Conservation (phyloP, 1,140 invertebrate species). For the Drosophila busckii region DNA sequence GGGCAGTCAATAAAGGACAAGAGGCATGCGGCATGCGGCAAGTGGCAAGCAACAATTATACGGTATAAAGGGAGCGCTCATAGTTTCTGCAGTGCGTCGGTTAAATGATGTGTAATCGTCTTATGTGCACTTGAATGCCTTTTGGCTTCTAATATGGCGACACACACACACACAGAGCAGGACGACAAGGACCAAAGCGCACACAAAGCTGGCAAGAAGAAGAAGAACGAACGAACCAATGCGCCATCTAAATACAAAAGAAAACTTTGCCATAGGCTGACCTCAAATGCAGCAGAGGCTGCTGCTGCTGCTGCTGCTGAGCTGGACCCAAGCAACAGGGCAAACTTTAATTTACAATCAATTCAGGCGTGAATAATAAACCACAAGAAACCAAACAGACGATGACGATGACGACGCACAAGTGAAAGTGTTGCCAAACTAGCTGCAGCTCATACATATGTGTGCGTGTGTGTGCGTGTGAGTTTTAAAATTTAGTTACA, state of each 20-base stretch:
- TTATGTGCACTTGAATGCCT: slow-evolving; percentile 79
- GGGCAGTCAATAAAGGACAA: slow-evolving; percentile 61
- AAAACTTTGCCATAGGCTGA: slow-evolving; percentile 76
- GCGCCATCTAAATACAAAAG: slow-evolving; percentile 64
- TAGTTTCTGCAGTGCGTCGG: slow-evolving; percentile 73
- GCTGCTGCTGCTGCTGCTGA: slow-evolving; percentile 1
- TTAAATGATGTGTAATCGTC: slow-evolving; percentile 79
- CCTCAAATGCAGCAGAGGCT: slow-evolving; percentile 57
- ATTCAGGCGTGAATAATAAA: slow-evolving; percentile 79
- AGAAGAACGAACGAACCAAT: slow-evolving; percentile 30
- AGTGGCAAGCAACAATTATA: slow-evolving; percentile 68
- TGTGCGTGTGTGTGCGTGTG: slow-evolving; percentile 13
- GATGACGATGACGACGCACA: slow-evolving; percentile 33
- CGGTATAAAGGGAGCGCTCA: slow-evolving; percentile 7
- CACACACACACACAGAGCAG: slow-evolving; percentile 5
- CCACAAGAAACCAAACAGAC: slow-evolving; percentile 77
- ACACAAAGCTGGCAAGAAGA: slow-evolving; percentile 38
- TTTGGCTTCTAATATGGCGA: slow-evolving; percentile 75
- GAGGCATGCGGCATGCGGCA: slow-evolving; percentile 4
- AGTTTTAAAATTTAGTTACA: slow-evolving; percentile 68
- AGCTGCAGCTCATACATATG: slow-evolving; percentile 7
- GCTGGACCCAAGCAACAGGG: slow-evolving; percentile 15
- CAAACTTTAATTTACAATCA: slow-evolving; percentile 79
- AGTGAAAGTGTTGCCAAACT: slow-evolving; percentile 68
- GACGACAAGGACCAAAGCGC: slow-evolving; percentile 21